Conservation (phyloP, 1,140 invertebrate genomes). For the Drosophila kikkawai region DNA sequence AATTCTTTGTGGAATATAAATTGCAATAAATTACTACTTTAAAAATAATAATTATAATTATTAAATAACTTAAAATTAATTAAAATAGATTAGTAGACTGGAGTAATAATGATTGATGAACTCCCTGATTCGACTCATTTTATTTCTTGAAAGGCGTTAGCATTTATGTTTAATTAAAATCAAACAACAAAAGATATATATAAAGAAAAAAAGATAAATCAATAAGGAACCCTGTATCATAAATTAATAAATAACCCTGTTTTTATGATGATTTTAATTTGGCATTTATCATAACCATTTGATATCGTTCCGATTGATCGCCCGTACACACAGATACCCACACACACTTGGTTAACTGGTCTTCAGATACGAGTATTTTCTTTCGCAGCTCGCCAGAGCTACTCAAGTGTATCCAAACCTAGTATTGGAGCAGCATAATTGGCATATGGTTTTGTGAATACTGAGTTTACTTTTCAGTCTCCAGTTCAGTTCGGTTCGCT, state of each 20-base stretch:
- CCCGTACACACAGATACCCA: constrained; percentile 14
- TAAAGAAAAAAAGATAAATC: too few relatives aligned
- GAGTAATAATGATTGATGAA: too few relatives aligned
- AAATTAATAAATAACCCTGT: not conserved
- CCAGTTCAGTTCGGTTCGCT: constrained; percentile 18
- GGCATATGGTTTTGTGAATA: constrained; percentile 32
- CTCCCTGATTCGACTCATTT: too few relatives aligned
- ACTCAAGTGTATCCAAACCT: constrained; percentile 66
- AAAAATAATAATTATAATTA: too few relatives aligned
- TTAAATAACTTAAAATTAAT: too few relatives aligned
- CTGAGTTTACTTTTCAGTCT: constrained; percentile 36
- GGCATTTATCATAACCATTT: constrained; percentile 33
- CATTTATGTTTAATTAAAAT: too few relatives aligned
- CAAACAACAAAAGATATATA: too few relatives aligned
- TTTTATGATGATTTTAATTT: not conserved
- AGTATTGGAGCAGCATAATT: constrained; percentile 62
- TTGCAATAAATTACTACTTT: too few relatives aligned
- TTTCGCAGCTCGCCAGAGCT: constrained; percentile 30
- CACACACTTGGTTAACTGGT: constrained; percentile 15
- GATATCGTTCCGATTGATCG: constrained; percentile 49
- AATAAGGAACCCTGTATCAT: too few relatives aligned
- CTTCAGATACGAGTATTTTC: constrained; percentile 16
- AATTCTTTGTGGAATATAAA: too few relatives aligned
- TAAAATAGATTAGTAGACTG: too few relatives aligned
- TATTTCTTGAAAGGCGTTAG: too few relatives aligned